Percentiles rank a stretch among this genome's conserved stretches.
Conservation (phyloP, 2,113 vertebrate species). For the Oreocharis arfaki region DNA sequence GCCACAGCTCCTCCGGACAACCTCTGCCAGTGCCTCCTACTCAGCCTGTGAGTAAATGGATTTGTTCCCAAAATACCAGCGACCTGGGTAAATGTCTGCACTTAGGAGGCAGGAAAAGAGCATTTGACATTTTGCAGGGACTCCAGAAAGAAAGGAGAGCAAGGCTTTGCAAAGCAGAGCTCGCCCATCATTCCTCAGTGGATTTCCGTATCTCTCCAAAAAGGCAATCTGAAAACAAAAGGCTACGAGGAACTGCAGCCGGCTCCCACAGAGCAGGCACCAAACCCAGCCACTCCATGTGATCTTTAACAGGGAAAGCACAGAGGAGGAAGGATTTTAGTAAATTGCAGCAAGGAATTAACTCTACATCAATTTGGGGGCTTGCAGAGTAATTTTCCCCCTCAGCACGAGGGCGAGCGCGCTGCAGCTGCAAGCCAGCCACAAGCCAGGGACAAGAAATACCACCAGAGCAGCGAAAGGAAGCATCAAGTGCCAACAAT, state of each 20-base stretch:
- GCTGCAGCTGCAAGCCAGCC: not conserved
- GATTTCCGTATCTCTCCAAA: not conserved
- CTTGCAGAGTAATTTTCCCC: not conserved
- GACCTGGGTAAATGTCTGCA: not conserved
- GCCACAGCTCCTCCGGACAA: not conserved
- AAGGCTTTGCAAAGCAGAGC: not conserved
- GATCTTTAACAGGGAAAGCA: not conserved
- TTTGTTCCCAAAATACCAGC: not conserved
- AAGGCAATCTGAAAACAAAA: slow-evolving; percentile 36
- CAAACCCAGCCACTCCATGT: not conserved
- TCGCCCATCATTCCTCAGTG: not conserved
- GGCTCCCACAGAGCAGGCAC: not conserved
- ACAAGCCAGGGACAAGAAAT: not conserved
- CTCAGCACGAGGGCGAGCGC: not conserved
- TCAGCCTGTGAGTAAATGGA: not conserved
- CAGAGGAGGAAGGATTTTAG: not conserved
- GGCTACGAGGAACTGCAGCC: not conserved
- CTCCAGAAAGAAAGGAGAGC: not conserved
- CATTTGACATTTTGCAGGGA: not conserved
- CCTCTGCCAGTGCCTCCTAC: not conserved
- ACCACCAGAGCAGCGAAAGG: not conserved
- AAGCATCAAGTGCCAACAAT: not conserved
- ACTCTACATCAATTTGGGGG: not conserved
- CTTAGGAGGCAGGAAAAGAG: not conserved
- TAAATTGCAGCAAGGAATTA: not conserved